Base-by-base conservation (phyloP, 2,888 invertebrate species). In the Calephelis perditalis region DNA sequence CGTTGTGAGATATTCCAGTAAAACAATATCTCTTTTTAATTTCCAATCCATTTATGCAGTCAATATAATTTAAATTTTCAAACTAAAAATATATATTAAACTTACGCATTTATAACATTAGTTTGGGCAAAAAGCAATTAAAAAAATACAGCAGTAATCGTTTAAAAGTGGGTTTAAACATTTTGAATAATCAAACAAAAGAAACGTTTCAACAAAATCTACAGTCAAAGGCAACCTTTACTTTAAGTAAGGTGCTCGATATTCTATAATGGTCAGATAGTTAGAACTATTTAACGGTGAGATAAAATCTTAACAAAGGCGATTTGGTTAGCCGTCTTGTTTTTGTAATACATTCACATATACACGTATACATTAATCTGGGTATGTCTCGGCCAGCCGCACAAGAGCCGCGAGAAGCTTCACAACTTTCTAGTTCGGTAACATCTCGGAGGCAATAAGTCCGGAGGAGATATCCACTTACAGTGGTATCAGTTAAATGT, bases 251-350 rank as follows among this genome's bases (percentile, higher is more conserved):
- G 83, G 81, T 79, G 82, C 73, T 76, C 80, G 81, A 84, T 84
- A 81, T 81, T 85, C 80, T 82, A 77, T 86, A 85, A 86, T 60
- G 54, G 54, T 54, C 26, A 56, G 60, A 46, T 86, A 85, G 86
- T 84, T 84, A 83, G 81, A 87, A 88, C 86, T 87, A 88, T 88
- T 89, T 89, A 89, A 88, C 85, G 81, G 83, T 74, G 77, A 87
- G 89, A 89, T 89, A 88, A 86, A 88, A 89, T 89, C 89, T 89
- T 81, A 85, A 88, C 87, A 89, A 89, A 89, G 81, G 86, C 85
- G 85, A 87, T 88, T 89, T 86, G 86, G 87, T 86, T 81, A 84
- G 84, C 84, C 84, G 84, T 86, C 87, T 86, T 84, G 85, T 87
- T 87, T 87, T 80, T 84, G 84, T 86, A 84, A 84, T 80, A 81